These are phyloP conservation scores for Emydura subglobosa DNA, from an alignment of 2,113 vertebrate genomes.

Conservation along the genomic window DNA sequence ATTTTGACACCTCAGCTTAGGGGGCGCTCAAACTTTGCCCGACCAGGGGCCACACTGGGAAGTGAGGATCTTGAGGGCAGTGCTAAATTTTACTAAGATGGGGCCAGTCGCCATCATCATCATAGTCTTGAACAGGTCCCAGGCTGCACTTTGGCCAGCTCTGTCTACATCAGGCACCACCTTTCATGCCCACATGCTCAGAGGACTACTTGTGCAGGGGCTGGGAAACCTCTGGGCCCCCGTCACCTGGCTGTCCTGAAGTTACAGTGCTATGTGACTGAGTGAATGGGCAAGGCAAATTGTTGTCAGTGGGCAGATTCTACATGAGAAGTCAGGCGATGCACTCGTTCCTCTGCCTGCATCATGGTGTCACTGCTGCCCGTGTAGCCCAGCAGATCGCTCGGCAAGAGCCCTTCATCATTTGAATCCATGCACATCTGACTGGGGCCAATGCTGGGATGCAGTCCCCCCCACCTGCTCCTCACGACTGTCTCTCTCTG, in stretches of 20 bases:
- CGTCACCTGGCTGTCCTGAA: background rate
- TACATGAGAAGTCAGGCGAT: background rate
- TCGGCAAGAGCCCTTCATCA: background rate
- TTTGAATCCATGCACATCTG: background rate
- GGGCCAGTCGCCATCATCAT: background rate
- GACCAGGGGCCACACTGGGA: background rate
- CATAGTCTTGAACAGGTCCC: background rate
- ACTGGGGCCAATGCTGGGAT: background rate
- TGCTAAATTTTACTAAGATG: background rate
- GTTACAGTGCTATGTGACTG: background rate
- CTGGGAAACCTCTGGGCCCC: background rate
- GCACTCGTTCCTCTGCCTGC: background rate
- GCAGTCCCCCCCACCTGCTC: background rate
- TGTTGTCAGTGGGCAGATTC: background rate
- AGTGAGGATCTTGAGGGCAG: background rate
- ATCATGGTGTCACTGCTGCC: background rate
- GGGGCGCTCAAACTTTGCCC: background rate
- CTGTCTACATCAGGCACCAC: background rate
- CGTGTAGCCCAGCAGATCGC: background rate
- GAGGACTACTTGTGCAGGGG: background rate
- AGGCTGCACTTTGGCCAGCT: background rate
- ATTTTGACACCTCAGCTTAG: background rate
- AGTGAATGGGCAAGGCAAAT: background rate
- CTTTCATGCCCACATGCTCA: background rate
- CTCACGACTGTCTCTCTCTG: background rate